These are phyloP conservation scores for Galagoides demidoff DNA, from an alignment of 2,797 vertebrate species.

Conservation along the genomic window DNA sequence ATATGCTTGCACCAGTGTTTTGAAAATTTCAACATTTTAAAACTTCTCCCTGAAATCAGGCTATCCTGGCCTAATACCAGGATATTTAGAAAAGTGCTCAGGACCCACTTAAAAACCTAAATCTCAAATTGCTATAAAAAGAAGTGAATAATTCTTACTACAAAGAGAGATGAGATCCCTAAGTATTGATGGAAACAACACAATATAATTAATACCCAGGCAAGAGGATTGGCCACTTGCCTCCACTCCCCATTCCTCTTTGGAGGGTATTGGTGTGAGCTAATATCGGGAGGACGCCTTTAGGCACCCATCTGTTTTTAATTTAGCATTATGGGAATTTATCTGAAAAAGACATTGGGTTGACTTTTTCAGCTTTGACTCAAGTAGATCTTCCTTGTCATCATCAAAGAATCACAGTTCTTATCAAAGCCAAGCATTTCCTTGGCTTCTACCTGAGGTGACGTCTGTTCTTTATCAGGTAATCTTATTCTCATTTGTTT, in stretches of 20 bases:
- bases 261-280: neutral
- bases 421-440: neutral
- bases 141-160: neutral
- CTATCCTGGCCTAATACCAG: neutral
- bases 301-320: neutral
- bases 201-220: neutral
- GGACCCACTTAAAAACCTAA: neutral
- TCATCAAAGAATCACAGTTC: neutral
- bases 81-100: neutral
- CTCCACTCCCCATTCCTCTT: neutral
- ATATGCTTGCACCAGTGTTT: neutral
- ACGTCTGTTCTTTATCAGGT: neutral
- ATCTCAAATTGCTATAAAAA: neutral
- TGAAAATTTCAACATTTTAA: slow-evolving; percentile 8
- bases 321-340: neutral
- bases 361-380: neutral
- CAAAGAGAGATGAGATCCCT: neutral
- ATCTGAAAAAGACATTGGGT: neutral
- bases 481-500: neutral
- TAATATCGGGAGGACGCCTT: neutral
- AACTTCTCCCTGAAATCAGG: neutral
- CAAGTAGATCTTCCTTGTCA: neutral
- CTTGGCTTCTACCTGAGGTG: neutral
- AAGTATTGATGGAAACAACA: neutral
- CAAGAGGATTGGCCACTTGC: neutral